A percentile compares a stretch with the other conserved stretches of the same genome.
Conservation (phyloP, 2,113 vertebrate genomes). For the Cyanoramphus novaezelandiae region DNA sequence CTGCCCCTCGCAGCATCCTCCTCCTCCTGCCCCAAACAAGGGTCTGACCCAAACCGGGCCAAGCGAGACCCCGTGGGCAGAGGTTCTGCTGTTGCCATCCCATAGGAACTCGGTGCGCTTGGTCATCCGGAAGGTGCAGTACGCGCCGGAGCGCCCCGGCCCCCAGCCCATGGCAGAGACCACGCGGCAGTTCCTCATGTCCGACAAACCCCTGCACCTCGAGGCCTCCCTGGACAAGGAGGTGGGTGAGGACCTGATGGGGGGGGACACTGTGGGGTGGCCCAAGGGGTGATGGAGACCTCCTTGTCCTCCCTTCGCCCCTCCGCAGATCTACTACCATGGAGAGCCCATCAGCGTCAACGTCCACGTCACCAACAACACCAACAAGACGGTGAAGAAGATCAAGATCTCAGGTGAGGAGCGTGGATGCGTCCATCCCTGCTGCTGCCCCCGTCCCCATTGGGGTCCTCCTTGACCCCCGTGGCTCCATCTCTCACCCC, state of each 20-base stretch:
- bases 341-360: conserved; percentile 96
- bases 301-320: background rate
- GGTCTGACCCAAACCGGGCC: background rate
- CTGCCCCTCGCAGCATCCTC: background rate
- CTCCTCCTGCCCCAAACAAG: background rate
- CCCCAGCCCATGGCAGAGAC: conserved; percentile 93
- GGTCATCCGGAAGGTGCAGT: conserved; percentile 94
- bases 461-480: background rate
- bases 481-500: background rate
- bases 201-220: conserved; percentile 91
- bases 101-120: conserved; percentile 91
- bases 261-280: background rate
- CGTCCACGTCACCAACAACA: conserved; percentile 97
- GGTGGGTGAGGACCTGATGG: background rate
- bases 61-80: fast-evolving
- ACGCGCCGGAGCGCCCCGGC: conserved; percentile 88
- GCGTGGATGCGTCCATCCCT: fast-evolving
- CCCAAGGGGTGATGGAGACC: fast-evolving
- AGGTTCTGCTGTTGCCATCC: fast-evolving
- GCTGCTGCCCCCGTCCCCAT: fast-evolving
- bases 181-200: conserved; percentile 96
- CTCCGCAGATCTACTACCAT: conserved; percentile 91
- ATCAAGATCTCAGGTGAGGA: conserved; percentile 92
- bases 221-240: conserved; percentile 95
- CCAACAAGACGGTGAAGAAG: conserved; percentile 97